Evolutionary conservation across 2,113 vertebrate genomes (phyloP).

Genomic region (Oncorhynchus kisutch): DNA sequence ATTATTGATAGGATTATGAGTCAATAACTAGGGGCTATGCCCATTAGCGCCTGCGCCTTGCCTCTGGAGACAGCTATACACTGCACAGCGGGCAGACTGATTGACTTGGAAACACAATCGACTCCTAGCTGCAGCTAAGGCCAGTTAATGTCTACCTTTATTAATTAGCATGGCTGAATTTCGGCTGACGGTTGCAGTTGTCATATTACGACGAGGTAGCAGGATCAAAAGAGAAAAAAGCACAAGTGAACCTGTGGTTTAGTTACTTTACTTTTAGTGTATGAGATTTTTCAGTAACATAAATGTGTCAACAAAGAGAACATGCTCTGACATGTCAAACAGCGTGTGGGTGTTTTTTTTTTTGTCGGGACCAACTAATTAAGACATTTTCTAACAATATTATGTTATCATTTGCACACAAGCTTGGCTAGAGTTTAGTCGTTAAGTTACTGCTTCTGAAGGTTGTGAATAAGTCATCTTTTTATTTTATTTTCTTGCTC

Average conservation of each 20-base stretch:
- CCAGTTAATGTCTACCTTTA: slow-evolving; percentile 35
- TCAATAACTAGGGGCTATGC: slow-evolving; percentile 62
- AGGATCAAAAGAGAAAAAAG: neutral
- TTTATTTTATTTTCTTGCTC: neutral
- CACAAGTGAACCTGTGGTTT: neutral
- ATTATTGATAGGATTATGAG: slow-evolving; percentile 74
- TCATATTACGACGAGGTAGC: slow-evolving; percentile 1
- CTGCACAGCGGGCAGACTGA: slow-evolving; percentile 30
- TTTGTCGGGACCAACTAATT: too few species aligned
- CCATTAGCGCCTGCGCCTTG: slow-evolving; percentile 47
- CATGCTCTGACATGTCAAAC: neutral
- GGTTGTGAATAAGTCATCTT: neutral
- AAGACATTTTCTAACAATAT: neutral
- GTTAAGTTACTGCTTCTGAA: neutral
- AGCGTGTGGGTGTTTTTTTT: too few species aligned
- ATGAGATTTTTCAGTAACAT: too few species aligned
- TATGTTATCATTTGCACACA: too few species aligned
- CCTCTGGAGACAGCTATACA: slow-evolving; percentile 51
- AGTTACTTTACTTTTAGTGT: neutral
- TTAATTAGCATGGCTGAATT: slow-evolving; percentile 36
- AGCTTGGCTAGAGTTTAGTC: too few species aligned
- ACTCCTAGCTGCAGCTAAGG: slow-evolving; percentile 19
- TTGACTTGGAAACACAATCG: slow-evolving; percentile 50
- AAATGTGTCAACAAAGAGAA: neutral
- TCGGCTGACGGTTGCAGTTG: slow-evolving; percentile 9